phyloP scores from a whole-genome alignment of 2,888 invertebrate species.

The Orthosia gothica region DNA sequence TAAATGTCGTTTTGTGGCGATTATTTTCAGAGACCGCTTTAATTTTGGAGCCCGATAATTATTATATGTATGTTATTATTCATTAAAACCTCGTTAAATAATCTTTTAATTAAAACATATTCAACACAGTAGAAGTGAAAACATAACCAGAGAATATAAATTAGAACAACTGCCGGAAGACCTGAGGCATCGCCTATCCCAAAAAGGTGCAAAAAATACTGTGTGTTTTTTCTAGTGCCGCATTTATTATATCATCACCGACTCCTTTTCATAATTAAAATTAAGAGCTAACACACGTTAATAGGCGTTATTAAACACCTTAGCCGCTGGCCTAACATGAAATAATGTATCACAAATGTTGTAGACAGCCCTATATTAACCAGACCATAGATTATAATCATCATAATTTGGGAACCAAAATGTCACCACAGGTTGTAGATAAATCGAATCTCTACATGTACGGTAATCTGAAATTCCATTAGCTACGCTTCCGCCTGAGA shows the following conservation, averaged over 20 bases:
- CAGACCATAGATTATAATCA: conserved; percentile 44
- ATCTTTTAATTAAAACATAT: neutral
- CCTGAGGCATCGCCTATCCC: no score
- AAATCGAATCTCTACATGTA: conserved; percentile 62
- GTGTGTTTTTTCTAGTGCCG: neutral
- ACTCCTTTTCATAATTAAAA: neutral
- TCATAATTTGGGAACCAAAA: conserved; percentile 49
- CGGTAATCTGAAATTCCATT: conserved; percentile 75
- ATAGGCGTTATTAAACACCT: conserved; percentile 4
- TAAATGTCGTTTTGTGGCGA: conserved; percentile 16
- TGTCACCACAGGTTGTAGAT: conserved; percentile 52
- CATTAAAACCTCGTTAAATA: neutral
- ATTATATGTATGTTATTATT: neutral
- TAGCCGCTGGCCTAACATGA: neutral
- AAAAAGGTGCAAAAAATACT: neutral
- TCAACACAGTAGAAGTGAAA: neutral
- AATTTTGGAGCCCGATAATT: conserved; percentile 8
- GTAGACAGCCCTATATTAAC: conserved; percentile 15
- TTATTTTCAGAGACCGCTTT: neutral
- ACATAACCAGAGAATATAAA: neutral
- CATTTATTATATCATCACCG: neutral
- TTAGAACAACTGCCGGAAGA: no score
- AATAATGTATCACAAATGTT: conserved; percentile 1
- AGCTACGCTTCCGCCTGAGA: conserved; percentile 62
- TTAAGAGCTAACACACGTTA: neutral